Evolutionary conservation across 2,888 invertebrate species (phyloP).

Genomic region (Dynastes grantii): DNA sequence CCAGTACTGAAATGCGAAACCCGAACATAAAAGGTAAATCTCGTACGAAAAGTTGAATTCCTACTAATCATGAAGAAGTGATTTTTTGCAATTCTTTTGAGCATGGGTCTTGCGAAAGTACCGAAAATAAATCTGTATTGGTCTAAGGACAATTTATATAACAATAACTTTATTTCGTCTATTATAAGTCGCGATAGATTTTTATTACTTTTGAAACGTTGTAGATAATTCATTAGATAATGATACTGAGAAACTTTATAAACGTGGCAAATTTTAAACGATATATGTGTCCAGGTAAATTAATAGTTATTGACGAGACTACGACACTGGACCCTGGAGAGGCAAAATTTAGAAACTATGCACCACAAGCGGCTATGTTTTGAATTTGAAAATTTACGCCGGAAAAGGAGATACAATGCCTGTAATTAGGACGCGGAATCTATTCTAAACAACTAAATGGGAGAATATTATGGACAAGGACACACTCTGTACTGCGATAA

Average conservation of each 20-base stretch:
- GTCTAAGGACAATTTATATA: neutral
- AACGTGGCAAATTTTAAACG: neutral
- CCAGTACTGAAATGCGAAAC: no score
- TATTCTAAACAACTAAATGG: no score
- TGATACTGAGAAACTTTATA: neutral
- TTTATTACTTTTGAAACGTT: neutral
- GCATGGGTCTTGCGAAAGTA: neutral
- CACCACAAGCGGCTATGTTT: neutral
- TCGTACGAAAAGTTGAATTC: no score
- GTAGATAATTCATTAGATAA: neutral
- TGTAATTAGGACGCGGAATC: no score
- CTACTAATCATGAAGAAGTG: no score
- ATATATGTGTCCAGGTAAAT: neutral
- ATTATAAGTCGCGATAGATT: neutral
- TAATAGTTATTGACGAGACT: neutral
- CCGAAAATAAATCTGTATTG: neutral
- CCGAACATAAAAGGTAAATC: no score
- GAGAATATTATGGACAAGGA: no score
- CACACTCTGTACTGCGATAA: no score
- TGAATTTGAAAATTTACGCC: neutral
- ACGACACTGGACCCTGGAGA: neutral
- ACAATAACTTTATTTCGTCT: neutral
- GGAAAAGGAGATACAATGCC: neutral
- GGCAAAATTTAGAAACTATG: neutral
- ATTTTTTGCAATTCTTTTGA: no score